Evolutionary conservation across 2,888 invertebrate species (phyloP), one percentile per base, ranked within the genome.

Genomic region (Teleogryllus oceanicus): DNA sequence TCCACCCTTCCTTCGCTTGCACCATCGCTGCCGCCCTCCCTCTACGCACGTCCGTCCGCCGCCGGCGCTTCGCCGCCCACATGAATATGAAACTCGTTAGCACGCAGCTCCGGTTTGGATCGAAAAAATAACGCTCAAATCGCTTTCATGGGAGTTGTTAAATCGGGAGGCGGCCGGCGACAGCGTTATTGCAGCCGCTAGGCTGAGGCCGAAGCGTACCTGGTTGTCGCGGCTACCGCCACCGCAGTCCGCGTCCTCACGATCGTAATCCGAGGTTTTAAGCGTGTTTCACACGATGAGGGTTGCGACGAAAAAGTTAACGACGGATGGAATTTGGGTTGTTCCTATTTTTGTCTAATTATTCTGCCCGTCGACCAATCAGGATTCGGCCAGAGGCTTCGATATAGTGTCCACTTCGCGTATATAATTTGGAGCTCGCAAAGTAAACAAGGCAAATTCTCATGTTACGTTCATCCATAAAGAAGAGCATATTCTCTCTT

Each of bases 81-180:
- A 62, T 62, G 62, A 62, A 62, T 62, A 62, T 18, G 62, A 62
- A 62, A 62, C 62, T 62, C 62, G 62, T 62, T 62, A 16, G 62
- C 62, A 16, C 62, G 4, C 62, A 62, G 62, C 62, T 18, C 18
- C 62, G 16, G 62, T 62, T 37, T 10, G 62, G 62, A 62, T 62
- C 62, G 62, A 62, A 62, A 62, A 62, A 16, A 62, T 62, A 62
- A 62, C 62, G 62, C 18, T 62, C 62, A 62, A 62, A 62, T 18
- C 62, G 62, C 62, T 62, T 62, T 62, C 62, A 62, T 62, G 62
- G 62, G 62, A 62, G 62, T 62, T 62, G 62, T 62, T 62, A 62
- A 62, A 16, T 62, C 62, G 62, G 62, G 62, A 62, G 62, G 13
- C 62, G 62, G 2, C 62, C 24, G 24, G 62, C 62, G 18, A 16